Evolutionary conservation across 1,140 invertebrate genomes (phyloP), one percentile per base, ranked within the genome.

Genomic region (Nasonia vitripennis): DNA sequence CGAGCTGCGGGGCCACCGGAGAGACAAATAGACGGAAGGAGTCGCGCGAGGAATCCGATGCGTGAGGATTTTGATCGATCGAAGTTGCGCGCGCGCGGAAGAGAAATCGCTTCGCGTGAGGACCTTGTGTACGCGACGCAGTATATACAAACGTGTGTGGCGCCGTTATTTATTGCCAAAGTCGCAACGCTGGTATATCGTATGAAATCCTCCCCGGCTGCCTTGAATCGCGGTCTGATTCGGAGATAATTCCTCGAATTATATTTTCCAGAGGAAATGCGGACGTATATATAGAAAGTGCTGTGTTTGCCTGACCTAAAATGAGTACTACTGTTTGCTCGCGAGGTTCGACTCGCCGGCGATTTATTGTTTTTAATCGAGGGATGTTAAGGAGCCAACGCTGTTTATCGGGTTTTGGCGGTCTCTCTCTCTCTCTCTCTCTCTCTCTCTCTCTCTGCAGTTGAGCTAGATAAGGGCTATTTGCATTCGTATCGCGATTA

Each of bases 1-100:
- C 27, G 17, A 20, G 17, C 20, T 14, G 55, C 1, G 1, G 55
- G 55, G 55, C 34, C 34, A 37, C 55, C 55, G 17, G 0, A 14
- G 70, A 71, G 70, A 71, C 23, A 71, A 62, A 62, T 62, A 27
- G 67, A 70, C 1, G 23, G 68, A 71, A 71, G 68, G 68, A 71
- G 27, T 7, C 27, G 27, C 23, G 27, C n/a, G 27, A 71, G 70
- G 27, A 71, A 34, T 71, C 2, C 70, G 10, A 71, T 70, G 68
- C 68, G 68, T 67, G 70, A 31, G 31, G 17, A 74, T 74, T 74
- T 74, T 74, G 73, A 74, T 74, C 73, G 73, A 74, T 74, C 34
- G 73, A 37, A 37, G 68, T 20, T 10, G 68, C 23, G 0, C 17
- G 0, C 27, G 45, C 17, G 12, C 27, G 73, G 73, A 45, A 74